These are phyloP conservation scores for Syndactyla subalaris DNA, from an alignment of 2,797 vertebrate species.

Conservation along the genomic window DNA sequence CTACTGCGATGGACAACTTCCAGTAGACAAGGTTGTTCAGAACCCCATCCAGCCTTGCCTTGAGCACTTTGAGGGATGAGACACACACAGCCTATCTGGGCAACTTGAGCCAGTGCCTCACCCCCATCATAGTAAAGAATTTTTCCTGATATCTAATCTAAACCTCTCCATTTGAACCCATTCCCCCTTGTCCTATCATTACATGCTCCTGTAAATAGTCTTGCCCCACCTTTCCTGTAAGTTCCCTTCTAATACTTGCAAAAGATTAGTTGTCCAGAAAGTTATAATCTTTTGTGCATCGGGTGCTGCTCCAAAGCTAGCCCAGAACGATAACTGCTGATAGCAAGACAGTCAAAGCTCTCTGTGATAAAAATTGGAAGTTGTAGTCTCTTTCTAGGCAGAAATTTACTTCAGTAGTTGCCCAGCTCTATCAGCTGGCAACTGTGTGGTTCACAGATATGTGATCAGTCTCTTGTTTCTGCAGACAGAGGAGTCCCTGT, in stretches of 20 bases:
- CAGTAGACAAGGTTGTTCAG: neutral
- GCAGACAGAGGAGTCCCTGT: neutral
- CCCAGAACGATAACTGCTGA: neutral
- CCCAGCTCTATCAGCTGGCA: neutral
- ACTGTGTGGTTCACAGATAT: neutral
- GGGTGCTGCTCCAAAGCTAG: neutral
- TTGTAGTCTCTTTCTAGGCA: neutral
- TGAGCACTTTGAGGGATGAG: neutral
- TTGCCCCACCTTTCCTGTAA: neutral
- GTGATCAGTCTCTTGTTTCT: neutral
- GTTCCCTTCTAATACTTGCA: neutral
- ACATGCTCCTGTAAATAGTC: neutral
- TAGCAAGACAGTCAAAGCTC: neutral
- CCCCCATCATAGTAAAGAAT: neutral
- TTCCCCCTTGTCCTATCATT: accelerated
- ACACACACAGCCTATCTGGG: neutral
- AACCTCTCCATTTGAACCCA: neutral
- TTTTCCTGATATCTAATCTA: neutral
- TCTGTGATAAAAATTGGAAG: neutral
- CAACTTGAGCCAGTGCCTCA: neutral
- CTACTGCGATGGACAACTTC: neutral
- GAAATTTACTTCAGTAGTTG: neutral
- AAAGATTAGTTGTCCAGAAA: neutral
- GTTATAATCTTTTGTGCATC: neutral
- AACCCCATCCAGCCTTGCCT: neutral